phyloP scores from a whole-genome alignment of 2,113 vertebrate genomes.

The Cynocephalus volans region DNA sequence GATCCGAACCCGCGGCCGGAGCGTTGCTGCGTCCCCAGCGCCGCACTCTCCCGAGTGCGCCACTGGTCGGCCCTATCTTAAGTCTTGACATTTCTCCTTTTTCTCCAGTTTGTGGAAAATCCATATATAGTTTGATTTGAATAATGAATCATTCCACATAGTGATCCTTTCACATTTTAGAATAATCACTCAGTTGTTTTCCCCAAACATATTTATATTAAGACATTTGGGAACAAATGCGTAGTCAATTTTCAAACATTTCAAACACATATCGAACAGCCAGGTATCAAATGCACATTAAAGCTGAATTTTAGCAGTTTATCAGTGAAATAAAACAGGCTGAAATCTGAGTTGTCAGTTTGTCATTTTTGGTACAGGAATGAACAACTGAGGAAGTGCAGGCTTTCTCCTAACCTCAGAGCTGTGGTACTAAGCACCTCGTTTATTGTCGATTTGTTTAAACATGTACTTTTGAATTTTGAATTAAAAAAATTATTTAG shows the following conservation, averaged over 20 bases:
- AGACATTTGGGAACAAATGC: conserved; percentile 44
- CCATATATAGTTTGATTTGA: conserved; percentile 42
- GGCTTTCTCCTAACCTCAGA: neutral
- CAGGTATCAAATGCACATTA: conserved; percentile 1
- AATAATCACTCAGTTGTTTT: conserved; percentile 51
- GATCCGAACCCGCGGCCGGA: no score
- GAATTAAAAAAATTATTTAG: neutral
- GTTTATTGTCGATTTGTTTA: neutral
- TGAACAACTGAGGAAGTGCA: neutral
- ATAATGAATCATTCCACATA: conserved; percentile 58
- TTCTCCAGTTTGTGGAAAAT: conserved; percentile 40
- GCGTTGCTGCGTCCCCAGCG: no score
- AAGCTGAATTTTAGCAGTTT: conserved; percentile 43
- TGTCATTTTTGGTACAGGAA: neutral
- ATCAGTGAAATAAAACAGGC: conserved; percentile 22
- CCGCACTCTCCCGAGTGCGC: no score
- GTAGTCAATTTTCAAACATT: conserved; percentile 29
- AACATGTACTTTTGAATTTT: neutral
- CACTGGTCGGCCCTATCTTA: no score
- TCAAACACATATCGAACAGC: conserved; percentile 18
- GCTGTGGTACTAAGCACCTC: neutral
- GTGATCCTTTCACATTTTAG: conserved; percentile 67
- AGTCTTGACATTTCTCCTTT: conserved; percentile 50
- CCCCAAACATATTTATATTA: conserved; percentile 36
- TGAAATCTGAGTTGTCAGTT: conserved; percentile 40